Evolutionary conservation across 1,140 invertebrate species (phyloP).

Genomic region (Octopus sinensis): DNA sequence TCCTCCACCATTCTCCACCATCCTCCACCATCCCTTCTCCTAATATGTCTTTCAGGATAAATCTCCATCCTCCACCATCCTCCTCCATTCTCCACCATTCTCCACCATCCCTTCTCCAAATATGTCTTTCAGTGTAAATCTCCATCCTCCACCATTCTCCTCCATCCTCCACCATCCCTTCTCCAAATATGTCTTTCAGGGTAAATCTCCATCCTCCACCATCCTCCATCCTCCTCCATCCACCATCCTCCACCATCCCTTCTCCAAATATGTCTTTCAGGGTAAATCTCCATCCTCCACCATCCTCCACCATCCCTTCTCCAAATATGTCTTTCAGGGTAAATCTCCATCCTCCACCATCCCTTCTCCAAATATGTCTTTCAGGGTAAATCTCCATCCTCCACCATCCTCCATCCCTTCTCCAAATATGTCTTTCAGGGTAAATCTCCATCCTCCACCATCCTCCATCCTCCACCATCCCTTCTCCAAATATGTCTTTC

Average conservation of each 20-base stretch:
- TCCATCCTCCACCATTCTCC: neutral
- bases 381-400: neutral
- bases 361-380: neutral
- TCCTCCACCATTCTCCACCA: neutral
- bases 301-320: neutral
- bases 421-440: too few relatives aligned
- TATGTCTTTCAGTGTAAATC: too few relatives aligned
- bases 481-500: neutral
- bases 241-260: neutral
- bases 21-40: neutral
- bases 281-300: neutral
- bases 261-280: too few relatives aligned
- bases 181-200: too few relatives aligned
- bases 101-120: neutral
- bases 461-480: neutral
- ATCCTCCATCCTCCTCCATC: neutral
- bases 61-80: neutral
- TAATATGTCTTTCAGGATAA: too few relatives aligned
- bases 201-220: neutral
- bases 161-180: neutral
- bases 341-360: neutral
- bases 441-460: neutral
- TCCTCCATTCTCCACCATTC: neutral
- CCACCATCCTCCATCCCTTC: neutral
- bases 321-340: too few relatives aligned